Percentiles rank a stretch among this genome's conserved stretches.
Conservation (phyloP, 23 tunicate genomes). For the Phallusia fumigata region DNA sequence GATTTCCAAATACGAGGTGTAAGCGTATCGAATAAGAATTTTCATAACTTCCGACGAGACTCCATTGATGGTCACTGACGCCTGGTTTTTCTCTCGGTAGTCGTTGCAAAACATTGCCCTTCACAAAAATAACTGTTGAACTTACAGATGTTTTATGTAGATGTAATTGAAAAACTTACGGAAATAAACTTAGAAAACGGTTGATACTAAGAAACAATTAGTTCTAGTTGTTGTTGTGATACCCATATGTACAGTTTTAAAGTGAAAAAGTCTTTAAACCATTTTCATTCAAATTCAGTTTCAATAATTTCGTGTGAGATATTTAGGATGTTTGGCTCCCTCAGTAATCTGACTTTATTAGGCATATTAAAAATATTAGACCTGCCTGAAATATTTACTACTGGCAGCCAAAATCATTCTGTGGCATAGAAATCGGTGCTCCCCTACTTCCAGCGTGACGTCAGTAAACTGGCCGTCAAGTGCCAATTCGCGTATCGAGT, state of each 20-base stretch:
- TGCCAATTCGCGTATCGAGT: slow-evolving; percentile 64
- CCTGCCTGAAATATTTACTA: slow-evolving; percentile 66
- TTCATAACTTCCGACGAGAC: slow-evolving; percentile 55
- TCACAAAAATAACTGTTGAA: not conserved
- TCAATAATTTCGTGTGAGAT: no score
- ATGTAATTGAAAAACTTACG: no score
- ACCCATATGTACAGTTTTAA: no score
- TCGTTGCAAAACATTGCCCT: slow-evolving; percentile 75
- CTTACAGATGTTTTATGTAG: no score
- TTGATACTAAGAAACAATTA: no score
- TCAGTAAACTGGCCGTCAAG: slow-evolving; percentile 52
- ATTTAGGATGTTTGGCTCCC: no score
- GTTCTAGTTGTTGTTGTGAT: no score
- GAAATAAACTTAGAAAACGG: no score
- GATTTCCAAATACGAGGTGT: slow-evolving; percentile 64
- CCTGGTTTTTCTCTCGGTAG: slow-evolving; percentile 55
- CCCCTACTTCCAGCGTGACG: slow-evolving; percentile 61
- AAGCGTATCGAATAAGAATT: slow-evolving; percentile 55
- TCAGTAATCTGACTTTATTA: no score
- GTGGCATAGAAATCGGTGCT: slow-evolving; percentile 49
- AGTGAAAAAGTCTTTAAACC: no score
- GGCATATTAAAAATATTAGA: not conserved
- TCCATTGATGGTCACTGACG: slow-evolving; percentile 37
- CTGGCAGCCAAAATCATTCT: slow-evolving; percentile 60
- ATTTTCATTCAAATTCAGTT: no score